Percentiles rank a stretch among this genome's conserved stretches.
These are phyloP conservation scores for Malurus cyaneus DNA, from an alignment of 2,113 vertebrate genomes.

Conservation along the genomic window DNA sequence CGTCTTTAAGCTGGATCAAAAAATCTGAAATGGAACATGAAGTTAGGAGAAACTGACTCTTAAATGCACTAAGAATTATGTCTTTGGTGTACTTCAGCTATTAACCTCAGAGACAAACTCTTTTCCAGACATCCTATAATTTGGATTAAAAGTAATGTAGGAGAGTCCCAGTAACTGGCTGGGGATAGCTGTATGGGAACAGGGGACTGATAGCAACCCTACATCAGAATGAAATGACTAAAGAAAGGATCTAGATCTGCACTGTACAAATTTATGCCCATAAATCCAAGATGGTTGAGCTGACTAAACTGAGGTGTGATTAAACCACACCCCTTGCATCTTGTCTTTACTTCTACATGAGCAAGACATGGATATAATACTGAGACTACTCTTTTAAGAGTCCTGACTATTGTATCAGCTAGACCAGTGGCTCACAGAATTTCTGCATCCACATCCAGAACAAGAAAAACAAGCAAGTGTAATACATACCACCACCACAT, in stretches of 20 bases:
- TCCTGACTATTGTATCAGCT: not conserved
- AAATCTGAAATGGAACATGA: not conserved
- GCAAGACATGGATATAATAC: not conserved
- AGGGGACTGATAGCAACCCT: not conserved
- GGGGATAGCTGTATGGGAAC: not conserved
- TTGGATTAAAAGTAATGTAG: not conserved
- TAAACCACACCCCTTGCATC: slow-evolving; percentile 32
- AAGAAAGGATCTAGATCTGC: slow-evolving; percentile 30
- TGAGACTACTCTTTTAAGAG: not conserved
- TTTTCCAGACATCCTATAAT: not conserved
- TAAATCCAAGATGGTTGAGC: slow-evolving; percentile 21
- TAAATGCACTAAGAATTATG: not conserved
- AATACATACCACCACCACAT: not conserved
- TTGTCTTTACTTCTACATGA: slow-evolving; percentile 2
- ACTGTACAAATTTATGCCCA: slow-evolving; percentile 25
- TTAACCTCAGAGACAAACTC: not conserved
- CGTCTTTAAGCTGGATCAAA: not conserved
- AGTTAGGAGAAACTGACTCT: slow-evolving; percentile 12
- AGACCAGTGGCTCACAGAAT: not conserved
- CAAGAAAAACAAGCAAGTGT: not conserved
- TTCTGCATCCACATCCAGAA: not conserved
- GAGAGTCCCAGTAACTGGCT: not conserved
- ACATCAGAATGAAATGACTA: slow-evolving; percentile 2
- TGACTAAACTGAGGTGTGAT: slow-evolving; percentile 34
- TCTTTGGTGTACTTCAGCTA: not conserved